Conservation (phyloP, 2,113 vertebrate species). For the Rhagologus leucostigma region DNA sequence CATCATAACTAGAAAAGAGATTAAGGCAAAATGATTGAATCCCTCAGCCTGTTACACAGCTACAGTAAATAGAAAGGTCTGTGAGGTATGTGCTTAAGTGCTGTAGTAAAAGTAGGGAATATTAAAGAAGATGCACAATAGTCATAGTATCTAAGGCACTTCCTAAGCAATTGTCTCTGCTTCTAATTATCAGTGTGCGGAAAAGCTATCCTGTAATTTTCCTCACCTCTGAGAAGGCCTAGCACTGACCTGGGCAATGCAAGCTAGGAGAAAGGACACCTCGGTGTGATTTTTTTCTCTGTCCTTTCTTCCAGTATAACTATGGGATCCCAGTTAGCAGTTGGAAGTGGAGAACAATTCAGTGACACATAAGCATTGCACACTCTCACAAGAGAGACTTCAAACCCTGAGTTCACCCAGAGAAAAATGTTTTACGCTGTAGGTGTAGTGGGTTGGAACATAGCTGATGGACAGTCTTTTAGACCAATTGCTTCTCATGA, state of each 20-base stretch:
- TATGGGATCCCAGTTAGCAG: background rate
- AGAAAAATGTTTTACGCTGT: background rate
- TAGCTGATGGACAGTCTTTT: too few species aligned
- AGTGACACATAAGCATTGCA: background rate
- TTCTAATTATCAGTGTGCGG: background rate
- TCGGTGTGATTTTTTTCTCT: background rate
- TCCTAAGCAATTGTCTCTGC: background rate
- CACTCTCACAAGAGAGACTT: background rate
- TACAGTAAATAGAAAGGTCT: background rate
- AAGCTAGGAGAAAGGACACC: background rate
- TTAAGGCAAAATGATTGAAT: background rate
- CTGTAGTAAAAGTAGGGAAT: background rate
- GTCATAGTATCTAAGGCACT: background rate
- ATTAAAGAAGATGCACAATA: background rate
- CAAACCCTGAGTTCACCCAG: background rate
- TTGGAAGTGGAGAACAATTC: background rate
- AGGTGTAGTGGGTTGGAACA: background rate
- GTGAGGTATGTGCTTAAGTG: background rate
- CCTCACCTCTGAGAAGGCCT: background rate
- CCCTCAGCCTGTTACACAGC: background rate
- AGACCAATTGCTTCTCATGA: too few species aligned
- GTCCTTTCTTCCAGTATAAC: background rate
- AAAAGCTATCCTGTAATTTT: background rate
- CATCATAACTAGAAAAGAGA: background rate
- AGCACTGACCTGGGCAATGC: background rate